A percentile compares a stretch with the other conserved stretches of the same genome.
Evolutionary conservation across 2,888 invertebrate genomes (phyloP).

Genomic region (Rhogogaster chlorosoma): DNA sequence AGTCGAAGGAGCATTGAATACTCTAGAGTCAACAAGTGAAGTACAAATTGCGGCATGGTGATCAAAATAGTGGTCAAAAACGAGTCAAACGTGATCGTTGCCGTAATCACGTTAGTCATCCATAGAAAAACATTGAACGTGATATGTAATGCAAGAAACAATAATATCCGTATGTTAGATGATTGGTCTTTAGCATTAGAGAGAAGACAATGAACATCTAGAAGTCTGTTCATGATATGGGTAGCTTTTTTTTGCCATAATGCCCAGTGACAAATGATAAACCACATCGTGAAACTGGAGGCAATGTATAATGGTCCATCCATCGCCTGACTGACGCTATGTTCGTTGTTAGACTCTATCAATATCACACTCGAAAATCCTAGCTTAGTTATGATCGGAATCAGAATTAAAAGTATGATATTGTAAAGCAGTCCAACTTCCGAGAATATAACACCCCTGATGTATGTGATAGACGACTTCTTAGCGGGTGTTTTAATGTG

Average conservation of each 20-base stretch:
- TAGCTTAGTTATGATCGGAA: background rate
- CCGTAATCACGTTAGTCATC: background rate
- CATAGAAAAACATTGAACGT: background rate
- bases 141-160: background rate
- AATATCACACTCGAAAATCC: background rate
- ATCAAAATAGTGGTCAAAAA: background rate
- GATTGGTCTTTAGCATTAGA: background rate
- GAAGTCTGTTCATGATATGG: background rate
- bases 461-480: background rate
- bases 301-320: background rate
- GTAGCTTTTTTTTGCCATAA: background rate
- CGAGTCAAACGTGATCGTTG: background rate
- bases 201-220: background rate
- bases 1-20: background rate
- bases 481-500: background rate
- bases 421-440: background rate
- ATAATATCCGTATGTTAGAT: background rate
- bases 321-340: background rate
- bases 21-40: background rate
- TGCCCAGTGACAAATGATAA: background rate
- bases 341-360: background rate
- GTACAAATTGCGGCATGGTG: background rate
- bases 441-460: background rate
- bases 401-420: background rate
- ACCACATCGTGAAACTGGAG: background rate